Conservation (phyloP, 2,113 vertebrate genomes). For the Dipodomys stephensi region DNA sequence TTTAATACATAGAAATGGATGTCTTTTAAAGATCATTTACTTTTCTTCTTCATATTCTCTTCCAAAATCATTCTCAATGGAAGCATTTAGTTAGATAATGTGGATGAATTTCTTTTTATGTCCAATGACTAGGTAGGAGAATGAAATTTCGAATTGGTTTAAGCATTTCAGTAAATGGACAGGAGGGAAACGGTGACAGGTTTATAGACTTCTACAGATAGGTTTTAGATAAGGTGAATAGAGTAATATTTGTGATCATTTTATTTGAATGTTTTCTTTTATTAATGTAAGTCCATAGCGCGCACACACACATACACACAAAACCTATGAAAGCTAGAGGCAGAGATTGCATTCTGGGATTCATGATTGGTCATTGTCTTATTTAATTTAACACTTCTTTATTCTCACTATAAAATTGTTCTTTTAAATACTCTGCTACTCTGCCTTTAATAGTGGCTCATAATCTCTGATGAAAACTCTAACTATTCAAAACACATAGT, state of each 20-base stretch:
- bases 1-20: constrained; percentile 80
- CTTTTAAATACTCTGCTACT: neutral
- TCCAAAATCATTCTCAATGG: constrained; percentile 74
- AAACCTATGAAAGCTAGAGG: neutral
- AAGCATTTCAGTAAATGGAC: constrained; percentile 42
- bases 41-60: constrained; percentile 80
- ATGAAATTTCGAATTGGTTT: constrained; percentile 72
- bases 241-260: constrained; percentile 6
- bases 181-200: neutral
- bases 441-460: neutral
- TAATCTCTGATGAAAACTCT: neutral
- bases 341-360: constrained; percentile 18
- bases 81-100: constrained; percentile 80
- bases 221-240: neutral
- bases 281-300: neutral
- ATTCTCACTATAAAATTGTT: constrained; percentile 30
- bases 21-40: constrained; percentile 82
- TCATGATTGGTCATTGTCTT: constrained; percentile 35
- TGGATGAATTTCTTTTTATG: constrained; percentile 75
- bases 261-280: constrained; percentile 16
- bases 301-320: neutral
- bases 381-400: constrained; percentile 26
- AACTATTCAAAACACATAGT: constrained; percentile 22
- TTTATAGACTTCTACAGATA: neutral
- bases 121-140: constrained; percentile 65